Evolutionary conservation across 2,113 vertebrate genomes (phyloP).

Genomic region (Nymphicus hollandicus): DNA sequence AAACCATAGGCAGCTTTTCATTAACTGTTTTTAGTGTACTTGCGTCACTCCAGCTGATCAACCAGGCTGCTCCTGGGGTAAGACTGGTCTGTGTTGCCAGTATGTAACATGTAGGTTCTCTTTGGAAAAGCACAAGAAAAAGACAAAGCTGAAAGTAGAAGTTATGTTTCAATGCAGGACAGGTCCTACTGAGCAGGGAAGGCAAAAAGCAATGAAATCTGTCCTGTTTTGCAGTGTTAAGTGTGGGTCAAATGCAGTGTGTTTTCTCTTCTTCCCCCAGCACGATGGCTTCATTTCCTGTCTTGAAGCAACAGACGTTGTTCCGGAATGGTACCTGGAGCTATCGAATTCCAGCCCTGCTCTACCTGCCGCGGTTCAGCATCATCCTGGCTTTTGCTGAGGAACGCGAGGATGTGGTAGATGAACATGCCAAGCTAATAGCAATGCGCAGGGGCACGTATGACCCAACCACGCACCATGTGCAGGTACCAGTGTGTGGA

Average conservation of each 20-base stretch:
- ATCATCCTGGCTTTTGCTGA: conserved; percentile 70
- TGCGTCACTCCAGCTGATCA: background rate
- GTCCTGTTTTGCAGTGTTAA: background rate
- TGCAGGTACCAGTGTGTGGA: conserved; percentile 45
- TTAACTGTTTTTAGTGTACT: background rate
- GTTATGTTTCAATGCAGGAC: background rate
- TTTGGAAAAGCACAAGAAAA: background rate
- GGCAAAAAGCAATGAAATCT: background rate
- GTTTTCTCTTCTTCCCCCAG: background rate
- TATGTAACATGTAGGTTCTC: background rate
- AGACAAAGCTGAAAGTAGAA: background rate
- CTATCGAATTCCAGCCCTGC: conserved; percentile 73
- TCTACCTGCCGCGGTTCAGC: conserved; percentile 55
- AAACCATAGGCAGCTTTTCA: background rate
- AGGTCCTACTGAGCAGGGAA: background rate
- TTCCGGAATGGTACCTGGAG: background rate
- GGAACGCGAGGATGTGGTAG: conserved; percentile 22
- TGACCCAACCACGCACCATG: accelerated
- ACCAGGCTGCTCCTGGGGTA: background rate
- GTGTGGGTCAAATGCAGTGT: background rate
- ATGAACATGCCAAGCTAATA: conserved; percentile 61
- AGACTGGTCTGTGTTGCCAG: background rate
- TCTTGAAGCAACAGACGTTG: conserved; percentile 35
- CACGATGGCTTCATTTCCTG: background rate
- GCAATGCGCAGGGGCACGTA: conserved; percentile 57